Percentiles rank a stretch among this genome's conserved stretches.
Evolutionary conservation across 1,140 invertebrate genomes (phyloP).

Genomic region (Achroia grisella): DNA sequence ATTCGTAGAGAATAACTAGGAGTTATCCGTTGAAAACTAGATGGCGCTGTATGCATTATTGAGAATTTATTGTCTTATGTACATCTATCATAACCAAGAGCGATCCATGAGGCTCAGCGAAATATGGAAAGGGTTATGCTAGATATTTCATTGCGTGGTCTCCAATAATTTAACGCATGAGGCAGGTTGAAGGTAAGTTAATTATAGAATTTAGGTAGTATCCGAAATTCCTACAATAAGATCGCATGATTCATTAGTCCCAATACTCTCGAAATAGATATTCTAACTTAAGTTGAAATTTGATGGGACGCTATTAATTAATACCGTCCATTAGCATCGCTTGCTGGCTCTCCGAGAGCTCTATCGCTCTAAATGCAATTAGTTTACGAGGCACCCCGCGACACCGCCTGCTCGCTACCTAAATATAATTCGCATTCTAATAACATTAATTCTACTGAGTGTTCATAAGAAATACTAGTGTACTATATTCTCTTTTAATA

Average conservation of each 20-base stretch:
- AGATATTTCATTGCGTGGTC: too few relatives aligned
- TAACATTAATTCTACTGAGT: constrained; percentile 38
- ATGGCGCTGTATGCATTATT: too few relatives aligned
- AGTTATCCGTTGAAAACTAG: too few relatives aligned
- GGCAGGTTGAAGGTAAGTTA: too few relatives aligned
- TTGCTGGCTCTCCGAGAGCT: constrained; percentile 34
- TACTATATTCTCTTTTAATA: background rate
- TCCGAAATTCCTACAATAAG: too few relatives aligned
- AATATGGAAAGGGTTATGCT: too few relatives aligned
- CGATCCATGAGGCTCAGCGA: too few relatives aligned
- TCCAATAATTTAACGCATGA: too few relatives aligned
- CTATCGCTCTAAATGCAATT: constrained; percentile 55
- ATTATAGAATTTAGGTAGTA: too few relatives aligned
- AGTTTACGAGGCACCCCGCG: constrained; percentile 34
- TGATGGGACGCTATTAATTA: constrained; percentile 54
- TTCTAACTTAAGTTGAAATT: constrained; percentile 34
- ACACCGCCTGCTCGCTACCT: constrained; percentile 44
- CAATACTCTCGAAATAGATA: constrained; percentile 14
- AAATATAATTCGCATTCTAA: constrained; percentile 53
- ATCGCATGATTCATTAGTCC: background rate
- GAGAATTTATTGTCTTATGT: too few relatives aligned
- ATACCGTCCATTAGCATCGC: constrained; percentile 56
- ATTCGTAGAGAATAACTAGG: too few relatives aligned
- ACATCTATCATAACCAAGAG: too few relatives aligned
- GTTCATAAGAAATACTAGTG: constrained; percentile 45